phyloP scores from a whole-genome alignment of 2,797 vertebrate genomes.

The Anguilla marmorata region DNA sequence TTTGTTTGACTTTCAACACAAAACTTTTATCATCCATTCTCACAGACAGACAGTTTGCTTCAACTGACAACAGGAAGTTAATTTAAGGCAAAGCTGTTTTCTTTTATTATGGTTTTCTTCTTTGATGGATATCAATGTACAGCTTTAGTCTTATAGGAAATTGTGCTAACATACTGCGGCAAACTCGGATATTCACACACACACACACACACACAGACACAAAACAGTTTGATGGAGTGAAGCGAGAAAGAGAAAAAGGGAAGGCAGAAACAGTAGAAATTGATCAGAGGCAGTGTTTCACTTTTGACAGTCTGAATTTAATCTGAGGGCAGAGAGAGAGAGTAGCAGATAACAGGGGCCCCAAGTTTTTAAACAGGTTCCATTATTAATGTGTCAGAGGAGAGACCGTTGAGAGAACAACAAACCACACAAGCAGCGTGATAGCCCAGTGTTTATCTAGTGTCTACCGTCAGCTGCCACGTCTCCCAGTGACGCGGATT shows the following conservation, averaged over 20 bases:
- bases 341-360: conserved; percentile 65
- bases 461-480: conserved; percentile 56
- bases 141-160: background rate
- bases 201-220: conserved; percentile 41
- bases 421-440: conserved; percentile 57
- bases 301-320: conserved; percentile 65
- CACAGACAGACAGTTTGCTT: background rate
- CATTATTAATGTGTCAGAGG: conserved; percentile 74
- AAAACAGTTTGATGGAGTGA: conserved; percentile 47
- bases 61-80: background rate
- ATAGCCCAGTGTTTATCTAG: conserved; percentile 73
- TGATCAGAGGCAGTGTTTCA: conserved; percentile 58
- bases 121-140: background rate
- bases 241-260: conserved; percentile 24
- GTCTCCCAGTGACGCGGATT: conserved; percentile 63
- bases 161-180: background rate
- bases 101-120: background rate
- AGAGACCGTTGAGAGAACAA: conserved; percentile 56
- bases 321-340: conserved; percentile 42
- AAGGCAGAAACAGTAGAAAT: conserved; percentile 55
- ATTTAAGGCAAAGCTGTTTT: background rate
- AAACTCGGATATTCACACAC: conserved; percentile 24
- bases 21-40: background rate
- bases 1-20: background rate
- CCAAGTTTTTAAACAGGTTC: conserved; percentile 71